These are phyloP conservation scores for Sebastes nivosus DNA, from an alignment of 2,797 vertebrate species.

Conservation along the genomic window DNA sequence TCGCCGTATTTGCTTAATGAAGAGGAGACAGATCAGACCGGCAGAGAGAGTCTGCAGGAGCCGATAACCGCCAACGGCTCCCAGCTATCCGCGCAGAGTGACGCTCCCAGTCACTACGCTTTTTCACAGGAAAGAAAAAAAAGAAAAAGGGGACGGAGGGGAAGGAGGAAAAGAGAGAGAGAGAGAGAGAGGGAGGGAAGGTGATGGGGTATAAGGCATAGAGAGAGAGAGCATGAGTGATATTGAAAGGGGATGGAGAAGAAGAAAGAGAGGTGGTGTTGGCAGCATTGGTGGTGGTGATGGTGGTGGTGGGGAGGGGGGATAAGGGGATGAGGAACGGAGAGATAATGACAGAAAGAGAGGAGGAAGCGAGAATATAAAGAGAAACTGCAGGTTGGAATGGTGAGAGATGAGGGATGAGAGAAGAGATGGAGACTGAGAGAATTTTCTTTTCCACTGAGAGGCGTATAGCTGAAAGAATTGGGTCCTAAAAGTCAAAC, in stretches of 20 bases:
- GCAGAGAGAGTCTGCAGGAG: constrained; percentile 92
- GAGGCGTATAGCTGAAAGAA: neutral
- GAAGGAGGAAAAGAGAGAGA: constrained; percentile 22
- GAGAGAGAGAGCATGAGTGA: constrained; percentile 35
- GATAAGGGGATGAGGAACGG: constrained; percentile 27
- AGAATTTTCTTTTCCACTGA: neutral
- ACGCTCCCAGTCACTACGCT: constrained; percentile 83
- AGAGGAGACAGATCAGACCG: constrained; percentile 98
- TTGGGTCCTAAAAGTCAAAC: neutral
- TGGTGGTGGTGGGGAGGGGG: neutral
- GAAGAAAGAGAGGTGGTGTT: constrained; percentile 37
- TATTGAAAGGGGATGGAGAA: constrained; percentile 39
- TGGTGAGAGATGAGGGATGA: constrained; percentile 32
- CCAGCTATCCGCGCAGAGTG: constrained; percentile 90
- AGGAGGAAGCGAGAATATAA: constrained; percentile 42
- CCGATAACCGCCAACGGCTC: constrained; percentile 95
- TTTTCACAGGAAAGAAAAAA: constrained; percentile 56
- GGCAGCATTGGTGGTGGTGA: neutral
- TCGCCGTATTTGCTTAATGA: constrained; percentile 99
- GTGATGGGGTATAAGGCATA: constrained; percentile 47
- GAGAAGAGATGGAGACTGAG: constrained; percentile 3
- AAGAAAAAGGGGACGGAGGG: constrained; percentile 16
- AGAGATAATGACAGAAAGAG: constrained; percentile 53
- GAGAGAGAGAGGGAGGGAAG: constrained; percentile 14
- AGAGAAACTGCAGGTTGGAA: constrained; percentile 38